Percentiles rank a stretch among this genome's conserved stretches.
Conservation (phyloP, 2,888 invertebrate genomes). For the Nowickia ferox region DNA sequence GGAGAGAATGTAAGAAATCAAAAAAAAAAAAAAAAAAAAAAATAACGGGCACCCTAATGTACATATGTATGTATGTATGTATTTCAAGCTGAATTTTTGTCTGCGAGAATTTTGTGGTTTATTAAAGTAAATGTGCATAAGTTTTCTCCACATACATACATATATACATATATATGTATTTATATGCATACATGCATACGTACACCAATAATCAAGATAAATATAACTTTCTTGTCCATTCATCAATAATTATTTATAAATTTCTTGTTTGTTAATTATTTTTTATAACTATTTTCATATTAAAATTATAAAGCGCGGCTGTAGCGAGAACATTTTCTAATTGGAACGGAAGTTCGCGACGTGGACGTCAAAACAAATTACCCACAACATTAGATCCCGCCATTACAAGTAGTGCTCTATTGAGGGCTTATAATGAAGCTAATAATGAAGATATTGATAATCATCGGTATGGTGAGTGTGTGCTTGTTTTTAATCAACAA, state of each 20-base stretch:
- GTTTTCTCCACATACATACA: too few relatives aligned
- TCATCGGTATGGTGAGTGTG: constrained; percentile 83
- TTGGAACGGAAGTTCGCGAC: constrained; percentile 88
- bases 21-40: too few relatives aligned
- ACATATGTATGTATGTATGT: too few relatives aligned
- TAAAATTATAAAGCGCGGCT: constrained; percentile 85
- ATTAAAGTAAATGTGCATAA: too few relatives aligned
- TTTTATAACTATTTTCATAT: constrained; percentile 13
- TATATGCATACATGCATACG: too few relatives aligned
- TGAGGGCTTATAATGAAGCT: constrained; percentile 85
- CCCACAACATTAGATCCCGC: constrained; percentile 89
- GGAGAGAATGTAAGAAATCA: too few relatives aligned
- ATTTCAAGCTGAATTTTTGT: too few relatives aligned
- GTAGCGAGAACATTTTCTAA: constrained; percentile 89
- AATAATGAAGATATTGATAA: constrained; percentile 84
- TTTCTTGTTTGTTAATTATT: constrained; percentile 33
- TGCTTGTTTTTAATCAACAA: neutral
- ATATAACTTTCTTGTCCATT: neutral
- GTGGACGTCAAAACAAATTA: constrained; percentile 86
- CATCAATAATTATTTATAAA: constrained; percentile 19
- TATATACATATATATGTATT: too few relatives aligned
- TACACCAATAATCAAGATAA: too few relatives aligned
- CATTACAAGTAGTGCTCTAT: constrained; percentile 88
- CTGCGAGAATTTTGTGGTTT: too few relatives aligned
- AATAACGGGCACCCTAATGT: too few relatives aligned